A percentile compares a stretch with the other conserved stretches of the same genome.
Conservation (phyloP, 2,888 invertebrate species). For the Rhamphomyia laevipes region DNA sequence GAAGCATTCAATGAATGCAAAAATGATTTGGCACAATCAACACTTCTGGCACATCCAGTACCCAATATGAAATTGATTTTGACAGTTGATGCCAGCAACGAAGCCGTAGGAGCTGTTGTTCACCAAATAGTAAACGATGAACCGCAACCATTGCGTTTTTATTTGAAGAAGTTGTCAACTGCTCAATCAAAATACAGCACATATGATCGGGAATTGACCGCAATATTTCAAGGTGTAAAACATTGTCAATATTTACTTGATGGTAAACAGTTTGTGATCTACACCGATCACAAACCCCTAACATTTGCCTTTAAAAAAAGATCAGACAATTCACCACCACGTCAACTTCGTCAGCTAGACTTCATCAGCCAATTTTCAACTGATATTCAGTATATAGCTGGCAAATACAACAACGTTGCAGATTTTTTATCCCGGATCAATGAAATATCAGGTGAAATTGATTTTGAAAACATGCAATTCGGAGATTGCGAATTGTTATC, state of each 20-base stretch:
- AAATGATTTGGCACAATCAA: neutral
- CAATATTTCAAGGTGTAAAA: neutral
- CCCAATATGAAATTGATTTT: slow-evolving; percentile 3
- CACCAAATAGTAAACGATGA: neutral
- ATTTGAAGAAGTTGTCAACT: neutral
- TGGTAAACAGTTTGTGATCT: neutral
- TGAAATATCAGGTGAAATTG: too few relatives aligned
- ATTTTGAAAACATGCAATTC: too few relatives aligned
- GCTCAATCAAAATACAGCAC: neutral
- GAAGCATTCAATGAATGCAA: too few relatives aligned
- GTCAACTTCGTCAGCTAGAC: too few relatives aligned
- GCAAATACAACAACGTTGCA: too few relatives aligned
- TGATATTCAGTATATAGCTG: too few relatives aligned
- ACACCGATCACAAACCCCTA: neutral
- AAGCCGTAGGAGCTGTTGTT: neutral
- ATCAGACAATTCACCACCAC: too few relatives aligned
- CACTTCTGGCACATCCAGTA: slow-evolving; percentile 1
- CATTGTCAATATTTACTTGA: neutral
- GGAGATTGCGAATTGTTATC: too few relatives aligned
- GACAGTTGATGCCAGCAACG: too few relatives aligned
- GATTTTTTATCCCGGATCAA: too few relatives aligned
- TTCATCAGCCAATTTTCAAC: too few relatives aligned
- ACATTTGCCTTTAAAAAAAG: neutral
- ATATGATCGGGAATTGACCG: too few relatives aligned
- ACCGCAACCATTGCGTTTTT: neutral